Base-by-base conservation (phyloP, 2,797 vertebrate species). In the Periparus ater region DNA sequence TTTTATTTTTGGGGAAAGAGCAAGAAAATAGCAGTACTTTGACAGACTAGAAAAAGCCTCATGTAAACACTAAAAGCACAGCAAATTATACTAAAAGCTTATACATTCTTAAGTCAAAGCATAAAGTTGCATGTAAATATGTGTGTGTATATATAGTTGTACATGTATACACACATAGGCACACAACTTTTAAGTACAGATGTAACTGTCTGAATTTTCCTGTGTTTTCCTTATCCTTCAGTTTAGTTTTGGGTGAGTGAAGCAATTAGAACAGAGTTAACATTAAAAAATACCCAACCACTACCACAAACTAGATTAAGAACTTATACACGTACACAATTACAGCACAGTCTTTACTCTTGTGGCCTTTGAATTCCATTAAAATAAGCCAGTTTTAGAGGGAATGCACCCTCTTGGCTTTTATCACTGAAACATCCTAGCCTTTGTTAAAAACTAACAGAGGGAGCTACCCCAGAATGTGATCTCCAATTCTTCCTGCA, bases 51-150 rank as follows among this genome's bases (percentile, higher is more conserved):
- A 91, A 96, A 93, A 96, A 95, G 87, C 75, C 17, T 91, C 61
- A 79, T 85, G 90, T 95, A 95, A 88, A 96, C 82, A 84, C 48
- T 62, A 96, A 85, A 84, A 96, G 67, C 91, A 96, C 74, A 95
- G 85, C 94, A 96, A 95, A 92, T 86, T 19, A 73, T 95, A 90
- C 38, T 89, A 57, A 79, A 93, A 96, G 86, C 47, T 14, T 22
- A 85, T 95, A 96, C 93, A 96, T 96, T 96, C 93, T 83, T 81
- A 86, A 96, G 89, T 94, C 94, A 96, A 94, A 95, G 88, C 92
- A 82, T 44, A 18, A 80, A 95, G 92, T 66, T 86, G 71, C 51
- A 55, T 10, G 18, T 75, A 88, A 23, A 17, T 40, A 50, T 67
- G 47, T 47, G 48, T 85, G 81, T 85, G 68, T 86, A 38, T 73